Evolutionary conservation across 2,888 invertebrate genomes (phyloP).

Genomic region (Philaethria dido): DNA sequence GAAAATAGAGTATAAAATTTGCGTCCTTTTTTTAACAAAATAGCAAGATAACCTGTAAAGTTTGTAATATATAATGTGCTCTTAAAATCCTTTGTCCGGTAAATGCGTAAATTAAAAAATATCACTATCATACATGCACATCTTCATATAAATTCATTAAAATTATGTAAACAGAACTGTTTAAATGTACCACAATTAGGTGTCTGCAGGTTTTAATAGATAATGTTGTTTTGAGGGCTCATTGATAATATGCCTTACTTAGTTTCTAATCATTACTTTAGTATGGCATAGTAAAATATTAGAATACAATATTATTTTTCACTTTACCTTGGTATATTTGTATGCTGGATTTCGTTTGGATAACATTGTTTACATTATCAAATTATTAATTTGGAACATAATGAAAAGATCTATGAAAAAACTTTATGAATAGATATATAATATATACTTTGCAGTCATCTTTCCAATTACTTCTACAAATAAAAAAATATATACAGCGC

Average conservation of each 20-base stretch:
- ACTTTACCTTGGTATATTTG: neutral
- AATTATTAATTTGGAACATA: too few relatives aligned
- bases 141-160: too few relatives aligned
- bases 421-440: neutral
- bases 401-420: too few relatives aligned
- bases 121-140: too few relatives aligned
- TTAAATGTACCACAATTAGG: neutral
- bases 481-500: neutral
- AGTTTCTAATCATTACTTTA: slow-evolving; percentile 8
- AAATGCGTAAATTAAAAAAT: too few relatives aligned
- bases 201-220: neutral
- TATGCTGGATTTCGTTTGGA: too few relatives aligned
- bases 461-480: neutral
- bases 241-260: neutral
- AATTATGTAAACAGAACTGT: neutral
- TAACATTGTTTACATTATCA: neutral
- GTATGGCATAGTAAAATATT: slow-evolving; percentile 14
- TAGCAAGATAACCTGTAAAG: too few relatives aligned
- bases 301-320: slow-evolving; percentile 7
- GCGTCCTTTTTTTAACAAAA: too few relatives aligned
- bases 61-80: too few relatives aligned
- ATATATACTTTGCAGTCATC: neutral
- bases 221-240: neutral
- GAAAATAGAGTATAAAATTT: too few relatives aligned
- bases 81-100: too few relatives aligned